Percentiles rank a stretch among this genome's conserved stretches.
Conservation (phyloP, 1,140 invertebrate genomes). For the Ylistrum balloti region DNA sequence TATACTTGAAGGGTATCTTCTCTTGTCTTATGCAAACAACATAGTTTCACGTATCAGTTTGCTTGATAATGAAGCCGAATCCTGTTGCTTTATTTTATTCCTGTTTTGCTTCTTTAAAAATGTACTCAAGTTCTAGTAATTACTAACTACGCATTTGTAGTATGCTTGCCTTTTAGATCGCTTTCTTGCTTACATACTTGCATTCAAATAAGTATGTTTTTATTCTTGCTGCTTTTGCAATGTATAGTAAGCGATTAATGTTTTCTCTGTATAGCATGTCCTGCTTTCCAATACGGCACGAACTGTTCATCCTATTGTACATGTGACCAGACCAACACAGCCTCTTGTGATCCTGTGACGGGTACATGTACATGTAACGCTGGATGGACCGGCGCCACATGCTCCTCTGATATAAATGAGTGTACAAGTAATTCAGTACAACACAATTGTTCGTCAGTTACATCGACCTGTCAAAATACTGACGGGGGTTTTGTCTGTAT, state of each 20-base stretch:
- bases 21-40: no score
- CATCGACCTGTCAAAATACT: slow-evolving; percentile 47
- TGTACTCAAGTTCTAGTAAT: no score
- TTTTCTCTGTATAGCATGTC: slow-evolving; percentile 47
- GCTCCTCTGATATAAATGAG: slow-evolving; percentile 48
- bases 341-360: slow-evolving; percentile 45
- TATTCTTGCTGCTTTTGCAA: no score
- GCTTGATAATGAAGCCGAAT: no score
- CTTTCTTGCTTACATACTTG: no score
- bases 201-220: no score
- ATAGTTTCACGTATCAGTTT: no score
- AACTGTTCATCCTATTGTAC: slow-evolving; percentile 44
- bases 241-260: not conserved
- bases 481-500: slow-evolving; percentile 24
- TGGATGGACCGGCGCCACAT: slow-evolving; percentile 48
- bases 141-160: not conserved
- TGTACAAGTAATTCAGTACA: not conserved
- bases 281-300: slow-evolving; percentile 21
- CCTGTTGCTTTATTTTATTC: no score
- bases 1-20: no score
- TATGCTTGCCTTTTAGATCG: not conserved
- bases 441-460: slow-evolving; percentile 39
- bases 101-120: no score
- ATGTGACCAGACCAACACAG: slow-evolving; percentile 48
- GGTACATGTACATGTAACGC: slow-evolving; percentile 50